Evolutionary conservation across 2,113 vertebrate genomes (phyloP), one percentile per base, ranked within the genome.

Genomic region (Colius striatus): DNA sequence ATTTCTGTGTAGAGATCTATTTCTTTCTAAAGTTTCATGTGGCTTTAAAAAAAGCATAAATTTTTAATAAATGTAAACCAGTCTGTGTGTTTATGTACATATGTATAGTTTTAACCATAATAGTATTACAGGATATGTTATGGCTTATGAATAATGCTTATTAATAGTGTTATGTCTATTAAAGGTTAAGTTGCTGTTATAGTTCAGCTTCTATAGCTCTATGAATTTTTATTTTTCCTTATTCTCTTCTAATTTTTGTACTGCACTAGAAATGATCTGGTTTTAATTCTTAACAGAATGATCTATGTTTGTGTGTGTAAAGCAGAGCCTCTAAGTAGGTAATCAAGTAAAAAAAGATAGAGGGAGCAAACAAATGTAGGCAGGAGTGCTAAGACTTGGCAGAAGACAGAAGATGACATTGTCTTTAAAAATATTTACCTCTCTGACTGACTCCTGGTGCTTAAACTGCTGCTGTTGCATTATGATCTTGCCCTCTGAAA

Each of bases 41-140:
- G 13, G 2, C 32, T 76, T 77, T 80, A 4, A 36, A 57, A 65
- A 72, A 74, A n/a, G 1, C 1, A 57, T 45, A 7, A 2, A 0
- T 50, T 93, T 80, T 78, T 71, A 84, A 82, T 43, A 78, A 63
- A 48, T n/a, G 11, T 62, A 41, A 81, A 74, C 50, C 11, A 20
- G 5, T 27, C 38, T 73, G 27, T 77, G 47, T 68, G 55, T 70
- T 54, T 63, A 22, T 72, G 8, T 87, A 36, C 18, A 9, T 76
- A 15, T 47, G 51, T 71, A 22, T 72, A 22, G 29, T 16, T 72
- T 60, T 54, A 87, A 68, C 20, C 4, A 8, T 63, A 26, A 38
- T 6, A 36, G 8, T 38, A 68, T 53, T 34, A 25, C 30, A 81
- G 38, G n/a, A 11, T 81, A 23, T 27, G 14, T 60, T 68, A 45